These are phyloP conservation scores for Oasisia sp. DNA, from an alignment of 2,888 invertebrate genomes.

Conservation along the genomic window DNA sequence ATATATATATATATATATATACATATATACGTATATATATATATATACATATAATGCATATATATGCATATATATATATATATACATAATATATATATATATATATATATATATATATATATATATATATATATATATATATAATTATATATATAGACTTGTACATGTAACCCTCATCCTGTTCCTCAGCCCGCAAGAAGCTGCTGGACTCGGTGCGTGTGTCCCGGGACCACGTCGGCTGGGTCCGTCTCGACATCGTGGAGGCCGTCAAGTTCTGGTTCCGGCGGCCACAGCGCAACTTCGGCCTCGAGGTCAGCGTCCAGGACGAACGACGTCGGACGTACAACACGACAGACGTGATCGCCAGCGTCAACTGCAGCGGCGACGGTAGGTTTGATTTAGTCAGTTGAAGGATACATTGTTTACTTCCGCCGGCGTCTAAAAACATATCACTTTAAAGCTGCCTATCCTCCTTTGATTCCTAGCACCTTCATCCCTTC, in stretches of 20 bases:
- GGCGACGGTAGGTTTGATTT: not conserved
- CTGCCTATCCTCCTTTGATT: no score
- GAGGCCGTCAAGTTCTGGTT: slow-evolving; percentile 18
- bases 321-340: slow-evolving; percentile 21
- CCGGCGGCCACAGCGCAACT: slow-evolving; percentile 20
- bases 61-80: no score
- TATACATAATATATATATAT: no score
- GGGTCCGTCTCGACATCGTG: slow-evolving; percentile 19
- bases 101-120: no score
- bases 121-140: no score
- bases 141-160: not conserved
- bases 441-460: no score
- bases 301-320: slow-evolving; percentile 21
- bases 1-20: no score
- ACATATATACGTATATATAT: no score
- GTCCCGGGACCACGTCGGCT: slow-evolving; percentile 17
- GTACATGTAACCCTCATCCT: not conserved
- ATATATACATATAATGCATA: no score
- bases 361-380: slow-evolving; percentile 4
- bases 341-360: not conserved
- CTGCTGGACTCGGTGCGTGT: slow-evolving; percentile 19
- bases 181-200: slow-evolving; percentile 17
- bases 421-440: no score
- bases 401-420: no score
- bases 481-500: no score